Conservation (phyloP, 2,113 vertebrate genomes). For the Orientallactaga bullata region DNA sequence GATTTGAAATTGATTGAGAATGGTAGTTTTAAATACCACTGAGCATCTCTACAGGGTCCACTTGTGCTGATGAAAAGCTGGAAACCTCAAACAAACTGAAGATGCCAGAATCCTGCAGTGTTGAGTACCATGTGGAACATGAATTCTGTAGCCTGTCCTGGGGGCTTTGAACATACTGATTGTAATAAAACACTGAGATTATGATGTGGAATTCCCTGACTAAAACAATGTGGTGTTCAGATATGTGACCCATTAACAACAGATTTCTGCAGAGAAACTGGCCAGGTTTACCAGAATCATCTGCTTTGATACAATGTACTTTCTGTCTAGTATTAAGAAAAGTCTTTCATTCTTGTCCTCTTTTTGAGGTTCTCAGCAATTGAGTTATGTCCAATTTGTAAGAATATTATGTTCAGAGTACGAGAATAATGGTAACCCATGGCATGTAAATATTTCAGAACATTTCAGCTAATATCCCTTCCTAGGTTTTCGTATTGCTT, state of each 20-base stretch:
- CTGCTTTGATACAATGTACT: background rate
- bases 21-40: background rate
- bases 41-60: background rate
- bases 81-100: background rate
- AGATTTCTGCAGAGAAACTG: background rate
- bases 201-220: background rate
- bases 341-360: background rate
- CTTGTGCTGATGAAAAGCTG: no score
- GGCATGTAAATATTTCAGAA: background rate
- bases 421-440: background rate
- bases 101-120: background rate
- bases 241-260: background rate
- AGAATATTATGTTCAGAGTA: background rate
- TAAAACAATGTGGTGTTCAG: background rate
- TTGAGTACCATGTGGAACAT: no score
- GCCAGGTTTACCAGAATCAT: background rate
- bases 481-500: background rate
- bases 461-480: background rate
- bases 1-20: background rate
- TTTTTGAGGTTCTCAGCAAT: background rate
- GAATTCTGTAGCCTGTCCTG: background rate
- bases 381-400: background rate
- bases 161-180: background rate
- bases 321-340: background rate
- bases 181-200: background rate